These are phyloP conservation scores for Apis mellifera DNA, from an alignment of 1,140 invertebrate genomes.

Conservation along the genomic window DNA sequence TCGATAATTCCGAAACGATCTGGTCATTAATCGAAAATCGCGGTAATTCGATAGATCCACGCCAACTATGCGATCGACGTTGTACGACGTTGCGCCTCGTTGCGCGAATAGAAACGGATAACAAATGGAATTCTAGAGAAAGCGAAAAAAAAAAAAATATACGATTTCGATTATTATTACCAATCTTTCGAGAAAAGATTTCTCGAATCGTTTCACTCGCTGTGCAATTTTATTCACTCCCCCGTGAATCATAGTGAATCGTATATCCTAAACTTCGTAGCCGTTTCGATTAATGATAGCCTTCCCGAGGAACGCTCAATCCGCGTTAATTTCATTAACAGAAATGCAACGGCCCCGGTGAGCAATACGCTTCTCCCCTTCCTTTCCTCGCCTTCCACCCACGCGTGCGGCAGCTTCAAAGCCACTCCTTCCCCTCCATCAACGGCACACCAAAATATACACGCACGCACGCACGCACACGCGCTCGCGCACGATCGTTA, in stretches of 20 bases:
- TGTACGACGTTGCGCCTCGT: background rate
- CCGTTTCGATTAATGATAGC: background rate
- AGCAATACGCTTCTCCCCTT: background rate
- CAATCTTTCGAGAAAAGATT: too few relatives aligned
- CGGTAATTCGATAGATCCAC: conserved; percentile 32
- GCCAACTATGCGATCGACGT: conserved; percentile 31
- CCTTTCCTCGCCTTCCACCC: background rate
- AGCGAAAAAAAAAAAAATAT: background rate
- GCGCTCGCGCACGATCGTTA: conserved; percentile 1
- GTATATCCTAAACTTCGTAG: background rate
- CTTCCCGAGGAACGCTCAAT: background rate
- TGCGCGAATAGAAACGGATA: background rate
- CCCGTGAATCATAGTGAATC: background rate
- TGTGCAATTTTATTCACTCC: background rate
- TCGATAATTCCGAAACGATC: conserved; percentile 36
- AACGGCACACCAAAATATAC: conserved; percentile 6
- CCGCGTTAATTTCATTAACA: conserved; percentile 12
- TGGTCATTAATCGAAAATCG: conserved; percentile 40
- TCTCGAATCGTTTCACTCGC: too few relatives aligned
- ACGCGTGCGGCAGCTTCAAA: background rate
- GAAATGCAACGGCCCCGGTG: conserved; percentile 2
- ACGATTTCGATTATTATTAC: background rate
- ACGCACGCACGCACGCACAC: background rate
- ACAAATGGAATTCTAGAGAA: background rate
- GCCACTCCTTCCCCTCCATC: conserved; percentile 3